Conservation (phyloP, 2,888 invertebrate species). For the Amaurobius ferox region DNA sequence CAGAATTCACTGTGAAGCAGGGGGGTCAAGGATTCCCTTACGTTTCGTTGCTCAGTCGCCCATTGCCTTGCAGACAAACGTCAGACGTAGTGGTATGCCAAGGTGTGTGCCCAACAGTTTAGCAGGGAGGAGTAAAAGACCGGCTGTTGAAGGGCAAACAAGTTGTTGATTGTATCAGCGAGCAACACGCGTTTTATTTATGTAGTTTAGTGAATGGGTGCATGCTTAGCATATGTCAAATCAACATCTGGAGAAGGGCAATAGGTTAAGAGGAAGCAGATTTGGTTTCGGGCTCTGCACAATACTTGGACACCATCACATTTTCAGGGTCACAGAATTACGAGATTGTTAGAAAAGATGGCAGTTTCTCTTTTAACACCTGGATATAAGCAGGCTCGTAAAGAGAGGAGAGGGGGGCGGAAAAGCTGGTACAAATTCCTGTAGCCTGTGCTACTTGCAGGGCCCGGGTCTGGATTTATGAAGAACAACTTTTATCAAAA, state of each 20-base stretch:
- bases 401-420: too few relatives aligned
- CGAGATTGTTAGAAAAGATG: too few relatives aligned
- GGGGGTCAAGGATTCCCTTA: slow-evolving; percentile 43
- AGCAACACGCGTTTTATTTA: background rate
- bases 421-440: too few relatives aligned
- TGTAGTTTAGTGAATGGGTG: background rate
- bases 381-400: too few relatives aligned
- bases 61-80: slow-evolving; percentile 38
- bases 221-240: slow-evolving; percentile 6
- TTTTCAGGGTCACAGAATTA: too few relatives aligned
- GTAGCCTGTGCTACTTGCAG: too few relatives aligned
- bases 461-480: too few relatives aligned
- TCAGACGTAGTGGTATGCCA: slow-evolving; percentile 46
- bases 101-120: slow-evolving; percentile 26
- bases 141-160: slow-evolving; percentile 33
- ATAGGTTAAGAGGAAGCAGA: background rate
- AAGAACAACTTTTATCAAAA: too few relatives aligned
- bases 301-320: too few relatives aligned
- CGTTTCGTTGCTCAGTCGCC: slow-evolving; percentile 9
- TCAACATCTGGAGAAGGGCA: background rate
- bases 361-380: too few relatives aligned
- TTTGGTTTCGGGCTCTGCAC: too few relatives aligned
- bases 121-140: slow-evolving; percentile 7
- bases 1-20: slow-evolving; percentile 62
- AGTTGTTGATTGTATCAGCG: slow-evolving; percentile 27